Base-by-base conservation (phyloP, 2,797 vertebrate species). In the Corythornis leucogaster region DNA sequence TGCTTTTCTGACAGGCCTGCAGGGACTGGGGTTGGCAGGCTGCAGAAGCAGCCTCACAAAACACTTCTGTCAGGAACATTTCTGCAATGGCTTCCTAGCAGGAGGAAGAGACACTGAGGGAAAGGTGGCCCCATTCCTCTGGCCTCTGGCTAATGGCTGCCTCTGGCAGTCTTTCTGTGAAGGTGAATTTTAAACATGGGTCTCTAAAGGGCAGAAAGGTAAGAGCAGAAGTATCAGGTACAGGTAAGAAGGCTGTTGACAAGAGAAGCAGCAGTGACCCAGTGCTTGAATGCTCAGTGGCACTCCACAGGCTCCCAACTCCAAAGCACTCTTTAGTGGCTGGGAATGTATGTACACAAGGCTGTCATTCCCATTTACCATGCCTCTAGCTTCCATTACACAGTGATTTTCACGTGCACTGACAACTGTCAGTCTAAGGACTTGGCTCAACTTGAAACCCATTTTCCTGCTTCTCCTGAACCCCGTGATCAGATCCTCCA, bases 11-110 rank as follows among this genome's bases (percentile, higher is more conserved):
- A 20, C n/a, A 35, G 63, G 33, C 26, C 31, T 24, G 30, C 0
- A 0, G 4, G 20, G 22, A 31, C 12, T 1, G 0, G 28, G 15
- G 15, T 1, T 40, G 54, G 21, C 54, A 26, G 25, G 21, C 31
- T 71, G 68, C 63, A 67, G 69, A 25, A 38, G 24, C 18, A 69
- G 28, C 58, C 33, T 48, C 63, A n/a, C 28, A 54, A 25, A 62
- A 7, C 54, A 42, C 15, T 11, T 55, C 35, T 35, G 42, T 50
- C 45, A 35, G 35, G 46, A 88, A 12, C 25, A 17, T 45, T 73
- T 40, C 71, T 80, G 45, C 33, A 13, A 24, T 43, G 64, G n/a
- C 3, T 30, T 17, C 40, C 13, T 16, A 22, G 50, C 21, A 40
- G 20, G 55, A 79, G 58, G 28, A 63, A 33, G 7, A 14, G 13